Base-by-base conservation (phyloP, 1,140 invertebrate species). In the Diploscapter pachys region DNA sequence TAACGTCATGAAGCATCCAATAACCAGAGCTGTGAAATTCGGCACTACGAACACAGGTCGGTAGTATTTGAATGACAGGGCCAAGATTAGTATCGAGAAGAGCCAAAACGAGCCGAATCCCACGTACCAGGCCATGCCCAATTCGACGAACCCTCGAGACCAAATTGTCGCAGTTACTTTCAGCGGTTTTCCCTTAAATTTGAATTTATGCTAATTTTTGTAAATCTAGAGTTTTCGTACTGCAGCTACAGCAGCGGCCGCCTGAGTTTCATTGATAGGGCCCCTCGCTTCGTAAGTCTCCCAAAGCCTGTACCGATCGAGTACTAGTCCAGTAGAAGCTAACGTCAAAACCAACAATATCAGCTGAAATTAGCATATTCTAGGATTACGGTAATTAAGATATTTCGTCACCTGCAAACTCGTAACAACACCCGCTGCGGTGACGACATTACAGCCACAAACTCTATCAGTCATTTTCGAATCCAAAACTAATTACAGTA, bases 381-480 rank as follows among this genome's bases (percentile, higher is more conserved):
- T 49, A 6, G 31, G 13, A 62, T 54, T 50, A 31, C 5, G 4
- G 5, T 4, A 13, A 3, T 4, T 4, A 52, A 68, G 2, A 5
- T 69, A 31, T 31, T 31, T 31, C 31, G 31, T 31, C 31, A 68
- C 73, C 73, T 75, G 73, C 9, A 75, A 61, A 64, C 67, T 71
- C 4, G 73, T 75, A 13, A 68, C 57, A 49, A 75, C 73, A 51
- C 73, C 73, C 50, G 73, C 73, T 65, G 73, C 71, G 5, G 73
- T 75, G 3, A 75, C 68, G 56, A 69, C 73, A 75, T 75, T 69
- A 69, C 73, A 75, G n/a, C 73, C 73, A 65, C 73, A 75, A n/a
- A 75, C 68, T 71, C 67, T 66, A 13, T 73, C 72, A 55, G 72
- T 73, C 72, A 73, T 73, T 31, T 31, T 31, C 31, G 31, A 31